A percentile compares a stretch with the other conserved stretches of the same genome.
Conservation (phyloP, 2,888 invertebrate genomes). For the Leucozona laternaria region DNA sequence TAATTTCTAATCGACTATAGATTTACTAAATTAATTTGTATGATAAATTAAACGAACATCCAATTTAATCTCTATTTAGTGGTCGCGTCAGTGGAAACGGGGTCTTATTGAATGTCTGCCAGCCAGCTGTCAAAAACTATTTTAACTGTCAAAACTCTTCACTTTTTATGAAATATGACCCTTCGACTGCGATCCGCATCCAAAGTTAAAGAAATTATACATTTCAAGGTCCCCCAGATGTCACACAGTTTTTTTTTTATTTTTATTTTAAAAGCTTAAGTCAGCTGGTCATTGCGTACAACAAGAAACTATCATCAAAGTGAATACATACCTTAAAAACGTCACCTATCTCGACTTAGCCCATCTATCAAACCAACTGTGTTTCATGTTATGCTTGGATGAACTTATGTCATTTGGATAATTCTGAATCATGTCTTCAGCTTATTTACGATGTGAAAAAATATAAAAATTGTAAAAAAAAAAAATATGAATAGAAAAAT, state of each 20-base stretch:
- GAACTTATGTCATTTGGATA: slow-evolving; percentile 68
- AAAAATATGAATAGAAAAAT: slow-evolving; percentile 23
- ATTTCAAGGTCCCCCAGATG: background rate
- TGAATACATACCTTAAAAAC: slow-evolving; percentile 18
- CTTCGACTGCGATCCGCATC: background rate
- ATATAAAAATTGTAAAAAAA: background rate
- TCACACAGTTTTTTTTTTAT: background rate
- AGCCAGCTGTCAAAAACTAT: background rate
- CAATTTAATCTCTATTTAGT: no score
- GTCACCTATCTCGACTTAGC: slow-evolving; percentile 9
- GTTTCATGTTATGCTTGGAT: slow-evolving; percentile 46
- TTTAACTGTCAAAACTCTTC: background rate
- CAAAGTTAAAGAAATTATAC: background rate
- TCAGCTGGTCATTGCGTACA: slow-evolving; percentile 12
- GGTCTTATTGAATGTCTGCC: no score
- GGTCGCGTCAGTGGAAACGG: no score
- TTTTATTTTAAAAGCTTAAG: background rate
- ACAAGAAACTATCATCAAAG: slow-evolving; percentile 1
- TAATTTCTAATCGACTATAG: no score
- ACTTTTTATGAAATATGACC: background rate
- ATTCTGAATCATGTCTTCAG: slow-evolving; percentile 65
- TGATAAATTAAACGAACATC: no score
- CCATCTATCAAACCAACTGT: slow-evolving; percentile 44
- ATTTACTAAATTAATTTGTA: no score
- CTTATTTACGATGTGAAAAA: slow-evolving; percentile 38